These are phyloP conservation scores for Sigmodon hispidus DNA, from an alignment of 2,113 vertebrate genomes.

Conservation along the genomic window DNA sequence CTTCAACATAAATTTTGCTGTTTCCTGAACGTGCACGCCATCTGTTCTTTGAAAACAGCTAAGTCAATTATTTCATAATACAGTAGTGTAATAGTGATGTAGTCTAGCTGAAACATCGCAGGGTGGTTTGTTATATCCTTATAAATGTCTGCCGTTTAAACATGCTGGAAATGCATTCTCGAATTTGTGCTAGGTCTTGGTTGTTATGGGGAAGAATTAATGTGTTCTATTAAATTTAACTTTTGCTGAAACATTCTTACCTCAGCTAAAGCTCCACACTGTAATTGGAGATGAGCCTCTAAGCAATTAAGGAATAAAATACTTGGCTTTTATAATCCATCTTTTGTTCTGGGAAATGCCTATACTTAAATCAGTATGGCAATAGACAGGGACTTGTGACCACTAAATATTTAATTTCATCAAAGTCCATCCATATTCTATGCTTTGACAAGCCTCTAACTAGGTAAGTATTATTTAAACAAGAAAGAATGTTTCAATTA, in stretches of 20 bases:
- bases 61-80: conserved; percentile 64
- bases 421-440: conserved; percentile 58
- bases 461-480: conserved; percentile 69
- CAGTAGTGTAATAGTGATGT: background rate
- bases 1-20: conserved; percentile 51
- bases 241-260: conserved; percentile 78
- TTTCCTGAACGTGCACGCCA: conserved; percentile 3
- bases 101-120: conserved; percentile 49
- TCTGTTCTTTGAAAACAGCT: conserved; percentile 47
- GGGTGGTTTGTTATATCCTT: conserved; percentile 61
- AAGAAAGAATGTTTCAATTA: conserved; percentile 71
- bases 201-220: conserved; percentile 73
- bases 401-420: conserved; percentile 79
- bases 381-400: conserved; percentile 63
- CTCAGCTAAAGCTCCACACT: conserved; percentile 70
- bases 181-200: conserved; percentile 67
- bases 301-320: conserved; percentile 79
- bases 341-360: conserved; percentile 76
- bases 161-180: conserved; percentile 68
- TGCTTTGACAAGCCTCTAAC: conserved; percentile 61
- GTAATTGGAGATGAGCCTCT: conserved; percentile 73
- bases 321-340: conserved; percentile 74
- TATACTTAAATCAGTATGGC: conserved; percentile 66
- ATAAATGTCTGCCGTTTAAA: conserved; percentile 66
- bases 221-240: conserved; percentile 78